Conservation (phyloP, 2,888 invertebrate genomes). For the Eulithis prunata region DNA sequence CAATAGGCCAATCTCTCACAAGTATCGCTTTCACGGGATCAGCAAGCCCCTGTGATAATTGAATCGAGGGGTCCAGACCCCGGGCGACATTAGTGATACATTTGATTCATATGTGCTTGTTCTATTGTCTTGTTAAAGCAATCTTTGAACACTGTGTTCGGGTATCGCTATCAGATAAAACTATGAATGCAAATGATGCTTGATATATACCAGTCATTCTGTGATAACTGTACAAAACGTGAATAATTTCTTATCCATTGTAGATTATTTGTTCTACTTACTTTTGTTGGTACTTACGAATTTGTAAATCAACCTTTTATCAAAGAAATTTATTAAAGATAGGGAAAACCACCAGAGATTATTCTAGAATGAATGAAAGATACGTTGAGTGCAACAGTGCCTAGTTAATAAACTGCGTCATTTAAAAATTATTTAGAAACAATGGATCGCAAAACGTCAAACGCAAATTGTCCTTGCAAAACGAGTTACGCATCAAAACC, state of each 20-base stretch:
- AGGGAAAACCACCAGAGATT: neutral
- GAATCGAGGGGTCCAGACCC: constrained; percentile 72
- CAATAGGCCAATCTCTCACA: constrained; percentile 84
- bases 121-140: constrained; percentile 49
- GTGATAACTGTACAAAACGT: no score
- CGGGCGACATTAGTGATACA: constrained; percentile 71
- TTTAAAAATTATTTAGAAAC: constrained; percentile 28
- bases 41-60: constrained; percentile 77
- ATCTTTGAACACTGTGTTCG: constrained; percentile 7
- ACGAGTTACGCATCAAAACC: constrained; percentile 24
- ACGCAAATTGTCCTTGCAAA: constrained; percentile 40
- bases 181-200: no score
- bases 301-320: no score
- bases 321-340: no score
- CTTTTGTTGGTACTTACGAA: no score
- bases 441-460: constrained; percentile 31
- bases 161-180: no score
- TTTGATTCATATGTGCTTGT: constrained; percentile 73
- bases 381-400: constrained; percentile 23
- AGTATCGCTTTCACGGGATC: constrained; percentile 83
- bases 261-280: no score
- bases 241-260: no score
- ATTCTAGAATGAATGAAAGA: constrained; percentile 13
- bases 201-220: no score
- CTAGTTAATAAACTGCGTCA: constrained; percentile 32